Conservation (phyloP, 2,113 vertebrate genomes). For the Marcusenius ussheri region DNA sequence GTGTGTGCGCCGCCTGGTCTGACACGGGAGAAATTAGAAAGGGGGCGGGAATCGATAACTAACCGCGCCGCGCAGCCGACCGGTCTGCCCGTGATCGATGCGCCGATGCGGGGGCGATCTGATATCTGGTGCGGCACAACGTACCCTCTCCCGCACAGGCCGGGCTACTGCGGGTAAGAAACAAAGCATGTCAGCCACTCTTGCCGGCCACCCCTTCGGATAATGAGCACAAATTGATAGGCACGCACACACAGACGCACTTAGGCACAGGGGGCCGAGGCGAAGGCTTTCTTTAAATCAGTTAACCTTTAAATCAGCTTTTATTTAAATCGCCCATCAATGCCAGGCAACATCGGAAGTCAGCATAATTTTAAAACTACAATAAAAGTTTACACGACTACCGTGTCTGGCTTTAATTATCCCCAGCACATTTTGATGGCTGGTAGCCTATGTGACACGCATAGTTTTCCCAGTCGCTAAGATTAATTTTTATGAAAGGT, state of each 20-base stretch:
- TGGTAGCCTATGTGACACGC: not conserved
- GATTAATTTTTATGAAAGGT: not conserved
- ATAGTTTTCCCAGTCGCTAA: not conserved
- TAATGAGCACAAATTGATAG: constrained; percentile 1
- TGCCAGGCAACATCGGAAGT: not conserved
- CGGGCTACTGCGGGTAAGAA: constrained; percentile 28
- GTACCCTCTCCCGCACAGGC: constrained; percentile 27
- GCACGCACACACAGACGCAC: constrained; percentile 13
- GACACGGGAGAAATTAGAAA: constrained; percentile 25
- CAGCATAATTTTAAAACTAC: not conserved
- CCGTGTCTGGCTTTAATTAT: not conserved
- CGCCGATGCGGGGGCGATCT: constrained; percentile 33
- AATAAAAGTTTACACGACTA: not conserved
- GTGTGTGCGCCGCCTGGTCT: constrained; percentile 25
- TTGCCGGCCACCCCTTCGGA: constrained; percentile 5
- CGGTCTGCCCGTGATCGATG: constrained; percentile 34
- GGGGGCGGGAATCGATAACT: constrained; percentile 31
- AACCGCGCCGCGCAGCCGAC: constrained; percentile 34
- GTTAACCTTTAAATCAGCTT: not conserved
- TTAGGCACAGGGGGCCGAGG: not conserved
- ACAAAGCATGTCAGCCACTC: constrained; percentile 29
- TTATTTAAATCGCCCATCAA: not conserved
- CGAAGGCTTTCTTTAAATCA: not conserved
- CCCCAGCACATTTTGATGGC: not conserved
- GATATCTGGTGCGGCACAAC: constrained; percentile 33